Evolutionary conservation across 2,888 invertebrate genomes (phyloP).

Genomic region (Leptinotarsa juncta): DNA sequence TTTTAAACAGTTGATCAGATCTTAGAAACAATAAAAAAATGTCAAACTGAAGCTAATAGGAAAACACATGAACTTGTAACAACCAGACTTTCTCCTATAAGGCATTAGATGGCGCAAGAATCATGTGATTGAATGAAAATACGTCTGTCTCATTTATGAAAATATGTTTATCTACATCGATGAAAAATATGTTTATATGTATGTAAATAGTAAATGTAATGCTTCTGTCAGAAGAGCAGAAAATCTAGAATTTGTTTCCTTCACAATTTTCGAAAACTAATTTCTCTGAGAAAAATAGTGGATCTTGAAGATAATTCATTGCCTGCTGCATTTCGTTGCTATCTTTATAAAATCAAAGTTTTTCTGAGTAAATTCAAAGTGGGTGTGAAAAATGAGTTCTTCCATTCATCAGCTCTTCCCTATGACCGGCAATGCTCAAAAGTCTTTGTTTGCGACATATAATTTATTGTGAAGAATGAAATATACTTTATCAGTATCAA

Average conservation of each 20-base stretch:
- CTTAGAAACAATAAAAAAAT: constrained; percentile 22
- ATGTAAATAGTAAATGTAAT: constrained; percentile 43
- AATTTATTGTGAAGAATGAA: no score
- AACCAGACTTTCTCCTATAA: constrained; percentile 45
- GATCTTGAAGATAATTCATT: neutral
- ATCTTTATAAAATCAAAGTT: neutral
- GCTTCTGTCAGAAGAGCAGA: constrained; percentile 29
- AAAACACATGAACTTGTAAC: constrained; percentile 16
- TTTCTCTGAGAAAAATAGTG: neutral
- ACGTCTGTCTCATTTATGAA: constrained; percentile 65
- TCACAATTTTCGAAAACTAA: neutral
- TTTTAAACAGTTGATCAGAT: neutral
- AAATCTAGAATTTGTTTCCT: constrained; percentile 2
- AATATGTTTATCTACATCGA: constrained; percentile 64
- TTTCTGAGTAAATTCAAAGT: neutral
- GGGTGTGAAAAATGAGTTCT: no score
- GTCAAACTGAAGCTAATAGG: neutral
- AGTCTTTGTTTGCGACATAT: no score
- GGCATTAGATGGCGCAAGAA: constrained; percentile 57
- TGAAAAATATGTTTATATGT: constrained; percentile 63
- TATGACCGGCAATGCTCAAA: no score
- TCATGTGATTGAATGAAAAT: constrained; percentile 61
- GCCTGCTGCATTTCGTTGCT: neutral
- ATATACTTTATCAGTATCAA: no score
- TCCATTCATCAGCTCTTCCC: no score